Conservation (phyloP, 2,113 vertebrate genomes). For the Mirounga angustirostris region DNA sequence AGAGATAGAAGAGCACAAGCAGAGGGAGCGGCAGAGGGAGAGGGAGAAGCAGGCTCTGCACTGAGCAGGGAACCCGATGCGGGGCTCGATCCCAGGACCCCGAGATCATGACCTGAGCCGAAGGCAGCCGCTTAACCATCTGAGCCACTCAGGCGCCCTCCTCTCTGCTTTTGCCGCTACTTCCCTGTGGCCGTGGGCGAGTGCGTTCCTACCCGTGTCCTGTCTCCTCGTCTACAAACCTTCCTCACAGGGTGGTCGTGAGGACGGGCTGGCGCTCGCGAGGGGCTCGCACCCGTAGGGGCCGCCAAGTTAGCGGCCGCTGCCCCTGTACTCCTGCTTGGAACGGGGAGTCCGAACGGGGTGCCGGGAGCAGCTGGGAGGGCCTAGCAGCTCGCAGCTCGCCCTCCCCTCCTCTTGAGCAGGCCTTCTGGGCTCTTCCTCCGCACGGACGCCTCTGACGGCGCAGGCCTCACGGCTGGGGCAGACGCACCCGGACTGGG, state of each 20-base stretch:
- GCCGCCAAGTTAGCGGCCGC: rapidly evolving
- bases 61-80: no score
- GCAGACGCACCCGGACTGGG: background rate
- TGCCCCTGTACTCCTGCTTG: rapidly evolving
- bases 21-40: no score
- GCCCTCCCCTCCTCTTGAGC: background rate
- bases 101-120: no score
- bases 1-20: no score
- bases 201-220: background rate
- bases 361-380: background rate
- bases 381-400: background rate
- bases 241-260: constrained; percentile 78
- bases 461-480: background rate
- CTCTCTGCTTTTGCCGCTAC: background rate
- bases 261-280: background rate
- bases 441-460: background rate
- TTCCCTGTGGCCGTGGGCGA: background rate
- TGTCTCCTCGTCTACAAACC: constrained; percentile 16
- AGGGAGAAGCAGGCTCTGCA: no score
- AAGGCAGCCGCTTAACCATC: no score
- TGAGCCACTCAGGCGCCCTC: no score
- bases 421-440: background rate
- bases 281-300: background rate
- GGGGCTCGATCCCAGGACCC: no score
- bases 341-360: background rate